These are phyloP conservation scores for Chrysolina americana DNA, from an alignment of 2,888 invertebrate species.

Conservation along the genomic window DNA sequence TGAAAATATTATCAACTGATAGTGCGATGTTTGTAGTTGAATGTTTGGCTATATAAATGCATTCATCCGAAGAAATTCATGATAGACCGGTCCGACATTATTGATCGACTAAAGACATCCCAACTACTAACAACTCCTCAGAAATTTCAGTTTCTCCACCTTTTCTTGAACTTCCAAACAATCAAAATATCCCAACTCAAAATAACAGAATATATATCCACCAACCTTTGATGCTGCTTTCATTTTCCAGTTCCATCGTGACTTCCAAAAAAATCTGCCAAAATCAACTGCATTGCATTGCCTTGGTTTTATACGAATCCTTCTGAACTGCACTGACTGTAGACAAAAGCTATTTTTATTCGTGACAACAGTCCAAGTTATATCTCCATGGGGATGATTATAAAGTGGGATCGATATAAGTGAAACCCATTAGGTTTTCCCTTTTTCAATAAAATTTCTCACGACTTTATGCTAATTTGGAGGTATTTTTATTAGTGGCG, in stretches of 20 bases:
- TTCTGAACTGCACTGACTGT: conserved; percentile 28
- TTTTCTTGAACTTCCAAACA: neutral
- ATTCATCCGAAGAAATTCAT: too few relatives aligned
- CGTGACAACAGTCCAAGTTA: conserved; percentile 48
- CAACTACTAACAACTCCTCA: neutral
- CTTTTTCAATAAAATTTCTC: conserved; percentile 36
- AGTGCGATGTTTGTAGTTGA: neutral
- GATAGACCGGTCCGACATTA: neutral
- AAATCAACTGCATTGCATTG: conserved; percentile 56
- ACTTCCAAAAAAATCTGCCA: conserved; percentile 28
- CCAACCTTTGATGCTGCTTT: conserved; percentile 50
- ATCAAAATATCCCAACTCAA: neutral
- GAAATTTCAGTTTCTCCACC: neutral
- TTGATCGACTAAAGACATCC: neutral
- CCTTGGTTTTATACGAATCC: conserved; percentile 28
- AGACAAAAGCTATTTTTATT: conserved; percentile 49
- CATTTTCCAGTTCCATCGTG: conserved; percentile 54
- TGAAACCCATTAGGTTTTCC: conserved; percentile 45
- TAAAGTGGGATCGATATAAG: conserved; percentile 51
- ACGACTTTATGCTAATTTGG: neutral
- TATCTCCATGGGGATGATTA: conserved; percentile 57
- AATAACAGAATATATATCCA: neutral
- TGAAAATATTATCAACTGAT: neutral
- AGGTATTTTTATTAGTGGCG: conserved; percentile 3
- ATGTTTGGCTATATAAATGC: neutral